A percentile compares a stretch with the other conserved stretches of the same genome.
Evolutionary conservation across 2,888 invertebrate genomes (phyloP).

Genomic region (Epistrophella euchroma): DNA sequence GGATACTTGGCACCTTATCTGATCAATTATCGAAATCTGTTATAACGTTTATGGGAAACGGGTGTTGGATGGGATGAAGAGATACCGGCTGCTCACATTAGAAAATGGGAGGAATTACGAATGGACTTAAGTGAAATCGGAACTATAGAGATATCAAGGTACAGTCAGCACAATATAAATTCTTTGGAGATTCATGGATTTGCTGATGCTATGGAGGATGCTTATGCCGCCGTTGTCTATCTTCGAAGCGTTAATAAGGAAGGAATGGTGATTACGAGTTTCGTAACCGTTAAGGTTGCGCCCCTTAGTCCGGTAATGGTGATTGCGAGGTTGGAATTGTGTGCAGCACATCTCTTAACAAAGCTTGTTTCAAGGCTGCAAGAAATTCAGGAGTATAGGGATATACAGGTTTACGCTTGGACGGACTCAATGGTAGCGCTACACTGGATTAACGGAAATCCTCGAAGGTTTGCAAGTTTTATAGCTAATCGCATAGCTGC

Average conservation of each 20-base stretch:
- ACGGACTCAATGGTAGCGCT: neutral
- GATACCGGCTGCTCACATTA: constrained; percentile 16
- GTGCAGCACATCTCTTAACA: neutral
- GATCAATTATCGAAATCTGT: constrained; percentile 61
- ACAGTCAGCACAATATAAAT: neutral
- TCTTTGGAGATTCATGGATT: neutral
- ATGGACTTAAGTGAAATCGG: neutral
- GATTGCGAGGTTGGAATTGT: neutral
- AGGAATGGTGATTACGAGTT: neutral
- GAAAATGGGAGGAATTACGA: constrained; percentile 4
- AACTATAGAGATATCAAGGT: neutral
- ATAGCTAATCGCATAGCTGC: neutral
- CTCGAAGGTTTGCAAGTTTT: neutral
- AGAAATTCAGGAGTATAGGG: neutral
- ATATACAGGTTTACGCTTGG: neutral
- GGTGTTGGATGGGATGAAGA: constrained; percentile 60
- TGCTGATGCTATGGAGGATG: neutral
- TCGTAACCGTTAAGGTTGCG: neutral
- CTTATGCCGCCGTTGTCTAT: neutral
- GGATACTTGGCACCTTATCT: constrained; percentile 49
- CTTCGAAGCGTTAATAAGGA: neutral
- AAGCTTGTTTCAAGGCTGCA: neutral
- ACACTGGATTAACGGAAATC: neutral
- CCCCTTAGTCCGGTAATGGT: neutral
- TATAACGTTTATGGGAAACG: constrained; percentile 67